Evolutionary conservation across 1,140 invertebrate genomes (phyloP).

Genomic region (Drepana arcuata): DNA sequence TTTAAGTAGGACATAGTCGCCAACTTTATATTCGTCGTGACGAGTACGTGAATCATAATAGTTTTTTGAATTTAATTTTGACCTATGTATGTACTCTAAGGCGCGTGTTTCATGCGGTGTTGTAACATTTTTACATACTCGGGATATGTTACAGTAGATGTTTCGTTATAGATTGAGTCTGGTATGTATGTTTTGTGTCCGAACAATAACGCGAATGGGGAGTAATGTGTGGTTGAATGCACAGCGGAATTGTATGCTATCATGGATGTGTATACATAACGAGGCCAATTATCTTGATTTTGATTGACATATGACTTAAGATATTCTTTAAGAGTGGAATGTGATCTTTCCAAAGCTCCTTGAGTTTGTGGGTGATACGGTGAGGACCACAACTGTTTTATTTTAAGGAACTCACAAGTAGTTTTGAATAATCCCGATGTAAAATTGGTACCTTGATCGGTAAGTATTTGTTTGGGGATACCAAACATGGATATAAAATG

Average conservation of each 20-base stretch:
- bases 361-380: slow-evolving; percentile 9
- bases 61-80: slow-evolving; percentile 9
- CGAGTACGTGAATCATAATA: slow-evolving; percentile 9
- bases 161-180: slow-evolving; percentile 1
- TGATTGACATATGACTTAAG: slow-evolving; percentile 5
- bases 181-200: slow-evolving; percentile 3
- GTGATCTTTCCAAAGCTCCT: slow-evolving; percentile 4
- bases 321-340: slow-evolving; percentile 11
- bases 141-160: slow-evolving; percentile 1
- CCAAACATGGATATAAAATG: slow-evolving; percentile 5
- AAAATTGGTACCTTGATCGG: slow-evolving; percentile 8
- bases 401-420: slow-evolving; percentile 1
- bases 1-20: slow-evolving; percentile 4
- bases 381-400: slow-evolving; percentile 3
- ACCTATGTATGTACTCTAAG: slow-evolving; percentile 1
- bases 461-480: slow-evolving; percentile 3
- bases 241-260: slow-evolving; percentile 5
- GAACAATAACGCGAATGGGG: slow-evolving; percentile 5
- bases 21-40: slow-evolving; percentile 5
- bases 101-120: slow-evolving; percentile 4
- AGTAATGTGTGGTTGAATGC: slow-evolving; percentile 5
- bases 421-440: slow-evolving; percentile 5
- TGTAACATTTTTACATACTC: slow-evolving; percentile 8
- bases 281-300: slow-evolving; percentile 7
- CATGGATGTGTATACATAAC: slow-evolving; percentile 8